phyloP scores from a whole-genome alignment of 2,888 invertebrate genomes.

The Lasioglossum malachurum region DNA sequence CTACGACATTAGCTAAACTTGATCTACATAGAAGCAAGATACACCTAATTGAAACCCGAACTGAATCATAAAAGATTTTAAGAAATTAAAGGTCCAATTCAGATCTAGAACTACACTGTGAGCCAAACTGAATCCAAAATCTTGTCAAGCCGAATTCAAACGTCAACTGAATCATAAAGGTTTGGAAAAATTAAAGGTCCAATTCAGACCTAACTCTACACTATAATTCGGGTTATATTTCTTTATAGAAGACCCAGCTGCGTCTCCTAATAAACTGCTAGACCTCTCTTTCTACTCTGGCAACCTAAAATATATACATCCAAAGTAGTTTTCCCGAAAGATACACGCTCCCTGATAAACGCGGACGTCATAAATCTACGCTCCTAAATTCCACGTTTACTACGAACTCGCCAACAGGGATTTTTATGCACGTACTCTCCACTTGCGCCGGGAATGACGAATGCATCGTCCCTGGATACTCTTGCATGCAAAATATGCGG shows the following conservation, averaged over 20 bases:
- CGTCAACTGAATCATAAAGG: background rate
- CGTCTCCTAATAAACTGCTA: background rate
- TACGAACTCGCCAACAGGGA: background rate
- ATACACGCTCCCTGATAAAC: background rate
- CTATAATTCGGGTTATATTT: background rate
- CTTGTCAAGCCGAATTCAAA: background rate
- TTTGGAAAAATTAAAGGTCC: too few relatives aligned
- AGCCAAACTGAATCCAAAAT: background rate
- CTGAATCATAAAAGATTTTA: background rate
- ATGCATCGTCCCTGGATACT: slow-evolving; percentile 6
- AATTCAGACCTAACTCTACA: too few relatives aligned
- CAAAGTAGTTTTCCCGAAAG: background rate
- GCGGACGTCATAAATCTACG: slow-evolving; percentile 7
- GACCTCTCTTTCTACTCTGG: background rate
- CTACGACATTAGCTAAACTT: background rate
- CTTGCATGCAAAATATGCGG: slow-evolving; percentile 11
- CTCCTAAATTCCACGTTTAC: slow-evolving; percentile 14
- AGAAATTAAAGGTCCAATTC: background rate
- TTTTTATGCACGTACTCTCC: slow-evolving; percentile 6
- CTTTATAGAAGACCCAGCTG: background rate
- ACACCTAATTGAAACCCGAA: background rate
- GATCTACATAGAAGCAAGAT: background rate
- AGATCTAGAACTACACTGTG: background rate
- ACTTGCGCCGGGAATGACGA: background rate
- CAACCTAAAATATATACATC: background rate